Evolutionary conservation across 1,140 invertebrate species (phyloP).

Genomic region (Pogonomyrmex barbatus): DNA sequence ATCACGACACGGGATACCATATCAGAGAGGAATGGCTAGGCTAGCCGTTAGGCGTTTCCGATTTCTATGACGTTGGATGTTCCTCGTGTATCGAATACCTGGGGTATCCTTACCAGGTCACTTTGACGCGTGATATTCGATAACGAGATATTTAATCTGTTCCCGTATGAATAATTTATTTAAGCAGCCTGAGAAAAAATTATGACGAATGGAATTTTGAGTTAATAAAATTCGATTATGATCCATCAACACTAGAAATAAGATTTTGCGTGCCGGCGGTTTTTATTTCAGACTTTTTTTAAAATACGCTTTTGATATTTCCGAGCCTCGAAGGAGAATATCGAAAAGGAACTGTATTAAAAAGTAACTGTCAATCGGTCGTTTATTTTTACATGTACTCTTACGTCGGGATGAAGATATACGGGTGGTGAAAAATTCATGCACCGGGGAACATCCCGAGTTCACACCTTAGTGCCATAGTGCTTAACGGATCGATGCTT

Average conservation of each 20-base stretch:
- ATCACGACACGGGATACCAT: slow-evolving; percentile 65
- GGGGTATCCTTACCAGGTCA: not conserved
- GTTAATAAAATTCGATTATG: not conserved
- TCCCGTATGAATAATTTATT: slow-evolving; percentile 10
- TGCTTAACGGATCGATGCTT: slow-evolving; percentile 82
- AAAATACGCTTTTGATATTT: not conserved
- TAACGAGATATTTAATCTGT: not conserved
- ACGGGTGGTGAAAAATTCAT: slow-evolving; percentile 39
- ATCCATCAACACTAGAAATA: not conserved
- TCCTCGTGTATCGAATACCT: slow-evolving; percentile 68
- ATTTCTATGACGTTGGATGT: slow-evolving; percentile 70
- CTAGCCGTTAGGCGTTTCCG: slow-evolving; percentile 71
- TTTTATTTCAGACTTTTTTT: not conserved
- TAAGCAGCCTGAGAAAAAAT: not conserved
- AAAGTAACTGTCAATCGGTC: not conserved
- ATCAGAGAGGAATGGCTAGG: slow-evolving; percentile 74
- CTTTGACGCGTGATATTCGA: slow-evolving; percentile 31
- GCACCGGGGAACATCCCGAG: slow-evolving; percentile 73
- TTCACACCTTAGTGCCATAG: slow-evolving; percentile 72
- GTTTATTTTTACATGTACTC: slow-evolving; percentile 3
- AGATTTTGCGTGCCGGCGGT: not conserved
- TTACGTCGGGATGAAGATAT: not conserved
- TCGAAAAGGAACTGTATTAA: not conserved
- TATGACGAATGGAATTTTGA: not conserved
- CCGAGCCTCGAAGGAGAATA: not conserved